Percentiles rank a stretch among this genome's conserved stretches.
phyloP scores from a whole-genome alignment of 2,797 vertebrate genomes.

The Artibeus lituratus region DNA sequence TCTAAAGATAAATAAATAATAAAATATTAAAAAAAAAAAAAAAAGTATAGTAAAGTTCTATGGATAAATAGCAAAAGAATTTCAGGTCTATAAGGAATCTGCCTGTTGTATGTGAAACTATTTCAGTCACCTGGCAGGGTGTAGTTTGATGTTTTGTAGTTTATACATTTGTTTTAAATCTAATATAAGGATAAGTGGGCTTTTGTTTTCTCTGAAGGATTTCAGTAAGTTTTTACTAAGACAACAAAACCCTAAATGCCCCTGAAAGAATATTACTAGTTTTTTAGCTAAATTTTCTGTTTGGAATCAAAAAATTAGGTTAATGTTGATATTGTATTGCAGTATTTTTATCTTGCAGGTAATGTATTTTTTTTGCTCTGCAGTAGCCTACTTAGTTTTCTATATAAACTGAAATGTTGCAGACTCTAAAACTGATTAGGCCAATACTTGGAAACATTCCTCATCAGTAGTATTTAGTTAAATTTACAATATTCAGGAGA shows the following conservation, averaged over 20 bases:
- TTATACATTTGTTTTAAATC: constrained; percentile 36
- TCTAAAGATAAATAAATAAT: too few relatives aligned
- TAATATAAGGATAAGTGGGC: background rate
- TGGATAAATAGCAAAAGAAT: background rate
- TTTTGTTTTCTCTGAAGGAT: background rate
- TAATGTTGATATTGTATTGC: background rate
- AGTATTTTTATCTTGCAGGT: background rate
- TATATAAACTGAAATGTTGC: constrained; percentile 26
- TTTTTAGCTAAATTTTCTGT: constrained; percentile 22
- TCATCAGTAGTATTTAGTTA: constrained; percentile 1
- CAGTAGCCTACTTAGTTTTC: background rate
- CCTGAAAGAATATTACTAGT: background rate
- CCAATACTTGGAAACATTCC: background rate
- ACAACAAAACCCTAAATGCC: background rate
- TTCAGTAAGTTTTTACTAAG: constrained; percentile 1
- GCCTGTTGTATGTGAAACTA: background rate
- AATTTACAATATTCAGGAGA: background rate
- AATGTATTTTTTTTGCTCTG: background rate
- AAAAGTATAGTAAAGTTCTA: background rate
- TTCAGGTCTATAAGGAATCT: background rate
- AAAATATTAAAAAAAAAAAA: too few relatives aligned
- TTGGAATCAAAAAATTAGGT: background rate
- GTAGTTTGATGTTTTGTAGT: background rate
- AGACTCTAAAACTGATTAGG: background rate
- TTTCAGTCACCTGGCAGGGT: background rate